Conservation (phyloP, 1,140 invertebrate species). For the Spodoptera litura region DNA sequence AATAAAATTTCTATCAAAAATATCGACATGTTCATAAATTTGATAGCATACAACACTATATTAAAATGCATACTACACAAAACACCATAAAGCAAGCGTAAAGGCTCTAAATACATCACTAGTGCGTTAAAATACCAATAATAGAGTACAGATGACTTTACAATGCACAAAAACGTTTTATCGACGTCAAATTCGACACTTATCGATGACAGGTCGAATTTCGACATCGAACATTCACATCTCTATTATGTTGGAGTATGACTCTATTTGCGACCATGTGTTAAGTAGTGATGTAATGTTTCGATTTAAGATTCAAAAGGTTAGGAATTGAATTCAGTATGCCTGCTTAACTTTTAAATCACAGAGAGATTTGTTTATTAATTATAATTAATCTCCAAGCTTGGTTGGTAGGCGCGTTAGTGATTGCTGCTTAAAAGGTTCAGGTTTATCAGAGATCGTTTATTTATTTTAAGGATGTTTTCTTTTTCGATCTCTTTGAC, state of each 20-base stretch:
- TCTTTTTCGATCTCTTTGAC: too few relatives aligned
- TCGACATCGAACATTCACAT: conserved; percentile 34
- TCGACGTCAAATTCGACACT: conserved; percentile 36
- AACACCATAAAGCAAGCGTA: conserved; percentile 4
- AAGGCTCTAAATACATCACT: conserved; percentile 38
- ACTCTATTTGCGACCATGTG: conserved; percentile 63
- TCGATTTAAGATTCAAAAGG: conserved; percentile 1
- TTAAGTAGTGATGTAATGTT: conserved; percentile 60
- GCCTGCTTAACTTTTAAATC: too few relatives aligned
- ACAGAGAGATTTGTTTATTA: too few relatives aligned
- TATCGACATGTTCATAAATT: too few relatives aligned
- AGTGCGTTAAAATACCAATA: conserved; percentile 33
- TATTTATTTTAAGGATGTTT: too few relatives aligned
- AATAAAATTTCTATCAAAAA: too few relatives aligned
- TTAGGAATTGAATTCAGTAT: not conserved
- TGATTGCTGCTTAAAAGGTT: too few relatives aligned
- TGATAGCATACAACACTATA: too few relatives aligned
- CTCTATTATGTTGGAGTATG: conserved; percentile 41
- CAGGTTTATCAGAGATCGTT: too few relatives aligned
- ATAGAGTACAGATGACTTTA: conserved; percentile 45
- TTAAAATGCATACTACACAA: not conserved
- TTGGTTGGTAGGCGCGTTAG: too few relatives aligned
- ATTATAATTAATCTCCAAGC: too few relatives aligned
- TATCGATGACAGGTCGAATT: conserved; percentile 34
- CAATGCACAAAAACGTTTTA: conserved; percentile 42